These are phyloP conservation scores for Cygnus olor DNA, from an alignment of 2,797 vertebrate genomes.

Conservation along the genomic window DNA sequence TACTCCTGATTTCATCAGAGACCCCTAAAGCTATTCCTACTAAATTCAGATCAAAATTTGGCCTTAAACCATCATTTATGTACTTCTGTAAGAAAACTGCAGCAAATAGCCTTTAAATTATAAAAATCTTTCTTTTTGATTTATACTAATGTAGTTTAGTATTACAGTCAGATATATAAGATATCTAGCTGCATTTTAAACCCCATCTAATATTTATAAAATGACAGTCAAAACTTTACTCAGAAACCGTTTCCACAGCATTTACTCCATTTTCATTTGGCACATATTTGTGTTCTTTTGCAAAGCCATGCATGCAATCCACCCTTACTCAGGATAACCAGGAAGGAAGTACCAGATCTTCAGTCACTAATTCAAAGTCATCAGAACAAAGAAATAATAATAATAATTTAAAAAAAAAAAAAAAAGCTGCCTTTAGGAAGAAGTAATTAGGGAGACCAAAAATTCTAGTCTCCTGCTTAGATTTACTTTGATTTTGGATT, in stretches of 20 bases:
- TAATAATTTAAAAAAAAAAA: neutral
- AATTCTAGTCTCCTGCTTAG: neutral
- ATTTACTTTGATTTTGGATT: neutral
- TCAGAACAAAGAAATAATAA: neutral
- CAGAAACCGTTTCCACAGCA: neutral
- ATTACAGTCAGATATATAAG: neutral
- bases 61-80: neutral
- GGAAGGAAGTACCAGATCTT: neutral
- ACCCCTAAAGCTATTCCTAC: neutral
- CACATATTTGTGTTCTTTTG: neutral
- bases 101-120: constrained; percentile 2
- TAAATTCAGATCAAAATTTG: neutral
- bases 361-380: neutral
- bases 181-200: neutral
- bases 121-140: neutral
- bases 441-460: neutral
- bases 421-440: neutral
- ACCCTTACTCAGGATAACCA: neutral
- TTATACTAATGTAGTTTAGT: neutral
- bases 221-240: neutral
- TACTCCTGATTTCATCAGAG: neutral
- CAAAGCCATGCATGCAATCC: neutral
- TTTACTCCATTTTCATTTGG: neutral
- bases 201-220: neutral
- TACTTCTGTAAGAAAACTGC: neutral